Percentiles rank a stretch among this genome's conserved stretches.
These are phyloP conservation scores for Drosophila basisetae DNA, from an alignment of 2,888 invertebrate species.

Conservation along the genomic window DNA sequence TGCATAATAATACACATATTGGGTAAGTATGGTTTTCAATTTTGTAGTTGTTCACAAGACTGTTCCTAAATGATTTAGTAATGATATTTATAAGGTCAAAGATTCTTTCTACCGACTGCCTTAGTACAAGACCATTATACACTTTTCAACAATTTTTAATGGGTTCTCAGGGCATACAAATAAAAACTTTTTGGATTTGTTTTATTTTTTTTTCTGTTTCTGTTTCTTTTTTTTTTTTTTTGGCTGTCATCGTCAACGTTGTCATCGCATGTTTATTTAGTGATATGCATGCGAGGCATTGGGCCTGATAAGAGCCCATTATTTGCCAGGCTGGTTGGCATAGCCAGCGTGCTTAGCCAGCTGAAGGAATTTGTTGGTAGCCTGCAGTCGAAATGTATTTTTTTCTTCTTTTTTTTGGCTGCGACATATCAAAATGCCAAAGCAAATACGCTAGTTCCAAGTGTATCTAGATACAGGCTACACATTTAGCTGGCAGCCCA, in stretches of 20 bases:
- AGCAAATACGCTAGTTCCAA: slow-evolving; percentile 60
- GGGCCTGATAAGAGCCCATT: slow-evolving; percentile 62
- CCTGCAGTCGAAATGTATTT: slow-evolving; percentile 55
- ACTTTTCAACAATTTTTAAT: not conserved
- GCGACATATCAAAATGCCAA: slow-evolving; percentile 72
- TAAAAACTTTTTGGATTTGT: slow-evolving; percentile 28
- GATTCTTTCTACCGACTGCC: not conserved
- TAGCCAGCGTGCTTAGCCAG: slow-evolving; percentile 38
- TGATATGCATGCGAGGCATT: slow-evolving; percentile 63
- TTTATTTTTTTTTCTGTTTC: slow-evolving; percentile 13
- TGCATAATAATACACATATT: not conserved
- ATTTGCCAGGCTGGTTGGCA: slow-evolving; percentile 53
- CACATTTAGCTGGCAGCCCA: slow-evolving; percentile 36
- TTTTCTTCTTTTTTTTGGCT: slow-evolving; percentile 38
- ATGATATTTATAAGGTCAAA: not conserved
- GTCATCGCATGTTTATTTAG: slow-evolving; percentile 51
- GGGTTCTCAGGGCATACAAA: slow-evolving; percentile 1
- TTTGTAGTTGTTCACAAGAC: accelerated
- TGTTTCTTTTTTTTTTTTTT: slow-evolving; percentile 24
- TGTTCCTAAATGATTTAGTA: not conserved
- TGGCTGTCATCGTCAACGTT: slow-evolving; percentile 34
- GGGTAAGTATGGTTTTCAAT: not conserved
- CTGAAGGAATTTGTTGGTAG: slow-evolving; percentile 34
- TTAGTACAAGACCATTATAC: not conserved
- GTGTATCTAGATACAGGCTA: slow-evolving; percentile 29